phyloP scores from a whole-genome alignment of 2,113 vertebrate species.

The Lamprologus speciosus region DNA sequence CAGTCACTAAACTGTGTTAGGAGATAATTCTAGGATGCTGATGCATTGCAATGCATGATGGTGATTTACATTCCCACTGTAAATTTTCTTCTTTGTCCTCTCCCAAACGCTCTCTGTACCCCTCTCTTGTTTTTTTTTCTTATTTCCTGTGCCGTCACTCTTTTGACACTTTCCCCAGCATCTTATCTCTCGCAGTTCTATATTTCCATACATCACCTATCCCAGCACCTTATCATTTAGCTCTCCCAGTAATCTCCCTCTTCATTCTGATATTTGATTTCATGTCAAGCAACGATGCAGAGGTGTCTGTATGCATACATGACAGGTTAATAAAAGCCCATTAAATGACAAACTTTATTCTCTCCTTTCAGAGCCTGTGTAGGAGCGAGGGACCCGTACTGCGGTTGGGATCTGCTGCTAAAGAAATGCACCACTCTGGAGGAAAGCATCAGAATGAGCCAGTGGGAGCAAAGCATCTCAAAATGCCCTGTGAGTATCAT shows the following conservation, averaged over 20 bases:
- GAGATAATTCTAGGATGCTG: not conserved
- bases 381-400: constrained; percentile 92
- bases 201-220: not conserved
- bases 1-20: not conserved
- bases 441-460: constrained; percentile 90
- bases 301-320: not conserved
- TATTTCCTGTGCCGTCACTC: not conserved
- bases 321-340: constrained; percentile 6
- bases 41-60: not conserved
- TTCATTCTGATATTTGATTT: not conserved
- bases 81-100: not conserved
- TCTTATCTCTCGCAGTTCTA: not conserved
- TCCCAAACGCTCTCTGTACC: not conserved
- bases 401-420: constrained; percentile 89
- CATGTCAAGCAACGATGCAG: not conserved
- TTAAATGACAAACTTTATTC: not conserved
- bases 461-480: constrained; percentile 92
- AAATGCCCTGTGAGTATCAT: constrained; percentile 83
- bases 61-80: not conserved
- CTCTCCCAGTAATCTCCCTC: not conserved
- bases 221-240: not conserved
- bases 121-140: not conserved
- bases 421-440: constrained; percentile 93
- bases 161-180: not conserved
- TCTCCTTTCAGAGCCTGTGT: constrained; percentile 78